Evolutionary conservation across 2,113 vertebrate species (phyloP).

Genomic region (Crocuta crocuta): DNA sequence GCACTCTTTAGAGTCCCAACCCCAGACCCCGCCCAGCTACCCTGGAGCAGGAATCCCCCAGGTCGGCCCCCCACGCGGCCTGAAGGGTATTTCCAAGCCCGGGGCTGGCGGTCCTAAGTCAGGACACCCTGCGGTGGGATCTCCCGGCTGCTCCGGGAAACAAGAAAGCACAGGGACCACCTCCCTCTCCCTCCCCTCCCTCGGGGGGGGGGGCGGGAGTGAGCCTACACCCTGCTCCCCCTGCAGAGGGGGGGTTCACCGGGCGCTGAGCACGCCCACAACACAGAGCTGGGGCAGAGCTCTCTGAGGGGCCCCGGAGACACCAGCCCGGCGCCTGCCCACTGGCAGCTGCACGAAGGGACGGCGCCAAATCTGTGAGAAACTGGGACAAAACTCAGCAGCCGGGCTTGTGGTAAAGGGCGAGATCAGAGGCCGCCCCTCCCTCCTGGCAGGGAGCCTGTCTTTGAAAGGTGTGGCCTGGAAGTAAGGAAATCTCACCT

Average conservation of each 20-base stretch:
- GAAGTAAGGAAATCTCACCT: background rate
- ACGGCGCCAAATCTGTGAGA: background rate
- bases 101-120: background rate
- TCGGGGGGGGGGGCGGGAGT: background rate
- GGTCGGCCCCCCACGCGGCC: background rate
- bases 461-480: background rate
- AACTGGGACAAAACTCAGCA: background rate
- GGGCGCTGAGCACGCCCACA: background rate
- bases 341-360: background rate
- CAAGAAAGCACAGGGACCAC: background rate
- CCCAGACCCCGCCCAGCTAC: background rate
- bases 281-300: background rate
- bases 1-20: background rate
- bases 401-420: background rate
- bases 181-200: background rate
- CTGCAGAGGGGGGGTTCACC: rapidly evolving
- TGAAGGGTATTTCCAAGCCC: background rate
- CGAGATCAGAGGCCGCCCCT: background rate
- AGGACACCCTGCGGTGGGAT: background rate
- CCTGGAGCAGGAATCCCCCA: background rate
- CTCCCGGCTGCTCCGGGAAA: background rate
- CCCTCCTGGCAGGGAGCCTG: background rate
- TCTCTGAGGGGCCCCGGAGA: background rate
- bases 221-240: background rate
- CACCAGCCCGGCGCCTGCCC: background rate